phyloP scores from a whole-genome alignment of 2,797 vertebrate genomes.

The Siniperca scherzeri region DNA sequence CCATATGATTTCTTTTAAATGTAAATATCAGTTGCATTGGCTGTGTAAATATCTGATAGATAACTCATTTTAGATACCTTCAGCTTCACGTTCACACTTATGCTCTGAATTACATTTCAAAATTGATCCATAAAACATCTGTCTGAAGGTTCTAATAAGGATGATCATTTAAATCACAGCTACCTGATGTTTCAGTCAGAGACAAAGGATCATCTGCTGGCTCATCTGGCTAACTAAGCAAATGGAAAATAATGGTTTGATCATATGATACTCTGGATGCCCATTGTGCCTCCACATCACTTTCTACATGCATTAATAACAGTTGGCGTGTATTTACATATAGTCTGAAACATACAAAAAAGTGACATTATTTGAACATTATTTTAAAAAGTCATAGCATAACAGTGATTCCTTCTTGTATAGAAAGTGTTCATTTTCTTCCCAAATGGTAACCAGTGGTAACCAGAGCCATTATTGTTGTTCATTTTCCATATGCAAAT shows the following conservation, averaged over 20 bases:
- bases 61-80: conserved; percentile 35
- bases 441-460: not conserved
- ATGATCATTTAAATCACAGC: conserved; percentile 19
- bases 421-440: not conserved
- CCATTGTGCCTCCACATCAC: not conserved
- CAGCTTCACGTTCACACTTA: conserved; percentile 31
- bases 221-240: not conserved
- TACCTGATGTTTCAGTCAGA: conserved; percentile 22
- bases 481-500: conserved; percentile 24
- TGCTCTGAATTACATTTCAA: conserved; percentile 7
- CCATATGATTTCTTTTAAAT: conserved; percentile 32
- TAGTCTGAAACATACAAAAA: not conserved
- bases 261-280: not conserved
- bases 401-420: not conserved
- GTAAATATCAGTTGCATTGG: conserved; percentile 42
- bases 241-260: not conserved
- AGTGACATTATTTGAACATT: not conserved
- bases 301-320: conserved; percentile 13
- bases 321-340: not conserved
- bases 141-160: not conserved
- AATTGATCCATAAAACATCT: not conserved
- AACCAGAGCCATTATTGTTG: conserved; percentile 13
- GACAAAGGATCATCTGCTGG: not conserved
- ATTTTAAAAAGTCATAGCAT: not conserved
- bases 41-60: conserved; percentile 42